A percentile compares a stretch with the other conserved stretches of the same genome.
Conservation (phyloP, 2,888 invertebrate species). For the Ormia ochracea region DNA sequence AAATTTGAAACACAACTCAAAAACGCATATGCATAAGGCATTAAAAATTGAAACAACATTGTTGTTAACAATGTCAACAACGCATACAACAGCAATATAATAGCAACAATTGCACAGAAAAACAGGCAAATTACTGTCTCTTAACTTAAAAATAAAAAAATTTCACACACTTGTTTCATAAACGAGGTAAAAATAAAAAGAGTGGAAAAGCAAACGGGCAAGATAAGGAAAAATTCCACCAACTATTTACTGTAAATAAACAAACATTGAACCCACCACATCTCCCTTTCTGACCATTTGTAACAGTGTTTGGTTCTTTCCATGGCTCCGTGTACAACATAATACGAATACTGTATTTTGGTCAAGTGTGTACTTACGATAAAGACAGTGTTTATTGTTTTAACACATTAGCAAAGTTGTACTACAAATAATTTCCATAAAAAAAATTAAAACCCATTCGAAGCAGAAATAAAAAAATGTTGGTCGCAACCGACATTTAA, state of each 20-base stretch:
- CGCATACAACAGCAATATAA: conserved; percentile 7
- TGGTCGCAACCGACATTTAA: conserved; percentile 22
- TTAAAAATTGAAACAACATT: conserved; percentile 34
- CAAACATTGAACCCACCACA: conserved; percentile 47
- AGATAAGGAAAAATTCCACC: conserved; percentile 46
- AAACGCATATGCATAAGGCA: not conserved
- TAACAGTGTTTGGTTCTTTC: not conserved
- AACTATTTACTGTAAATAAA: conserved; percentile 59
- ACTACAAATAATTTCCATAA: conserved; percentile 76
- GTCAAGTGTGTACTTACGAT: conserved; percentile 45
- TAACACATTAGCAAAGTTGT: conserved; percentile 75
- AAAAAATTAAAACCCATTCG: conserved; percentile 59
- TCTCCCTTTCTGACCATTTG: conserved; percentile 2
- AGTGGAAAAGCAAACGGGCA: not conserved
- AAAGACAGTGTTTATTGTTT: conserved; percentile 70
- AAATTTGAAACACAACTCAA: not conserved
- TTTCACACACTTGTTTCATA: conserved; percentile 41
- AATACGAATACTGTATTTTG: not conserved
- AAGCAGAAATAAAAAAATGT: conserved; percentile 1
- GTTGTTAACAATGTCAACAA: conserved; percentile 35
- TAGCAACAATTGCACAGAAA: conserved; percentile 16
- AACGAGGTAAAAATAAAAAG: not conserved
- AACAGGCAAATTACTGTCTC: conserved; percentile 24
- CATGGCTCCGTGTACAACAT: not conserved
- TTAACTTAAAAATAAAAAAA: conserved; percentile 7